Evolutionary conservation across 2,888 invertebrate species (phyloP).

Genomic region (Morpho achilles): DNA sequence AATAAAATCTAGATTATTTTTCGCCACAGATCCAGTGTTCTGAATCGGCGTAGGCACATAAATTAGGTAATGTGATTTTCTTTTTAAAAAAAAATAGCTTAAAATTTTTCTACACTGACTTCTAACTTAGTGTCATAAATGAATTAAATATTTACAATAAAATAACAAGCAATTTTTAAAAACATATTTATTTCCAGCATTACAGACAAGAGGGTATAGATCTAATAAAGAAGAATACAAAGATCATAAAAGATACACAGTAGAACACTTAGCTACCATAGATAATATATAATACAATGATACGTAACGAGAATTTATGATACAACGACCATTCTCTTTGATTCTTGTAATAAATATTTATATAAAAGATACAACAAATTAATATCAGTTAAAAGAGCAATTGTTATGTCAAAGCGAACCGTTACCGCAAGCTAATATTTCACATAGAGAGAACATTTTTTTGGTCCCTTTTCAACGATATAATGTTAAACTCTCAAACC

Average conservation of each 20-base stretch:
- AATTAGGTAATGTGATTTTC: no score
- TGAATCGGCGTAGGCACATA: no score
- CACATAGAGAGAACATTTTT: constrained; percentile 23
- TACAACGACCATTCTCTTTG: constrained; percentile 5
- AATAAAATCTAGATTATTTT: no score
- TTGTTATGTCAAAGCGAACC: neutral
- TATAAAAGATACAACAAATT: constrained; percentile 2
- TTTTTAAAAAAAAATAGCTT: no score
- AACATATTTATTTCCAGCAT: constrained; percentile 36
- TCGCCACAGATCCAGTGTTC: no score
- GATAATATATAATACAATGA: constrained; percentile 27
- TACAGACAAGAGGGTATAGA: constrained; percentile 37
- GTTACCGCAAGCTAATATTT: constrained; percentile 14
- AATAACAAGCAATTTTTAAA: constrained; percentile 18
- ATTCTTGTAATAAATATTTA: neutral
- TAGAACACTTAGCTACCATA: constrained; percentile 28
- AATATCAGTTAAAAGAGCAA: neutral
- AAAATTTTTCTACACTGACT: no score
- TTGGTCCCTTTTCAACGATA: constrained; percentile 30
- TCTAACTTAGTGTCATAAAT: no score
- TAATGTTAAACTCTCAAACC: constrained; percentile 19
- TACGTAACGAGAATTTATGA: constrained; percentile 18
- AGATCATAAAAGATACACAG: constrained; percentile 34
- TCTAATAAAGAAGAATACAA: constrained; percentile 16
- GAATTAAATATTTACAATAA: neutral